A percentile compares a stretch with the other conserved stretches of the same genome.
Evolutionary conservation across 2,888 invertebrate genomes (phyloP).

Genomic region (Polydrusus tereticollis): DNA sequence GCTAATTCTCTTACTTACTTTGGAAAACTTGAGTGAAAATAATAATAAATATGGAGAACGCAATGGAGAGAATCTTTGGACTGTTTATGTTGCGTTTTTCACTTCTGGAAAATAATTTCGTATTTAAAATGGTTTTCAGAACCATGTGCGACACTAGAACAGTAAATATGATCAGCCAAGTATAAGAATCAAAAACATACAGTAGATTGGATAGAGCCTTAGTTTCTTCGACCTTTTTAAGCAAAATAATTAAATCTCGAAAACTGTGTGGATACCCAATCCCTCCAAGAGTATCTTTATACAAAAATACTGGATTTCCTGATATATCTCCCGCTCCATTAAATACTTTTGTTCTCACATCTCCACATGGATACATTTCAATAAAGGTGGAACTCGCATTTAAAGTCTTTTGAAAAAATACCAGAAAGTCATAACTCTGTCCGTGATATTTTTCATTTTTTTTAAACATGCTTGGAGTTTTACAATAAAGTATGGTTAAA

Average conservation of each 20-base stretch:
- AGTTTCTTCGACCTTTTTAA: not conserved
- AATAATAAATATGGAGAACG: slow-evolving; percentile 25
- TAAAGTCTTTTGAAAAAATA: slow-evolving; percentile 11
- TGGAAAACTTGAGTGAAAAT: slow-evolving; percentile 27
- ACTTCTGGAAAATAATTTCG: not conserved
- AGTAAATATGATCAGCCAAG: slow-evolving; percentile 1
- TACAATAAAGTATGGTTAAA: slow-evolving; percentile 2
- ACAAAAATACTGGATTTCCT: slow-evolving; percentile 1
- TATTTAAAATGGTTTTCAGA: slow-evolving; percentile 1
- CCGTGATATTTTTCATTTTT: slow-evolving; percentile 16
- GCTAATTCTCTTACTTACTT: too few species aligned
- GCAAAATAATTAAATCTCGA: slow-evolving; percentile 1
- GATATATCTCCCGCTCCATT: slow-evolving; percentile 10
- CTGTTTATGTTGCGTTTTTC: not conserved
- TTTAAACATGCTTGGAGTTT: not conserved
- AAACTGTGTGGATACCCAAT: slow-evolving; percentile 19
- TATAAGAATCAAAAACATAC: slow-evolving; percentile 17
- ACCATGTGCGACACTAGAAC: not conserved
- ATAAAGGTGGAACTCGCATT: slow-evolving; percentile 8
- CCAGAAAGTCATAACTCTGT: slow-evolving; percentile 8
- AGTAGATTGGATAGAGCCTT: slow-evolving; percentile 6
- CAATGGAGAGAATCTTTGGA: not conserved
- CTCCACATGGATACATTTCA: not conserved
- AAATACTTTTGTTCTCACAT: not conserved
- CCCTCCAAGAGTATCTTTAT: not conserved